A percentile compares a stretch with the other conserved stretches of the same genome.
Evolutionary conservation across 2,113 vertebrate genomes (phyloP).

Genomic region (Corydoras maculifer): DNA sequence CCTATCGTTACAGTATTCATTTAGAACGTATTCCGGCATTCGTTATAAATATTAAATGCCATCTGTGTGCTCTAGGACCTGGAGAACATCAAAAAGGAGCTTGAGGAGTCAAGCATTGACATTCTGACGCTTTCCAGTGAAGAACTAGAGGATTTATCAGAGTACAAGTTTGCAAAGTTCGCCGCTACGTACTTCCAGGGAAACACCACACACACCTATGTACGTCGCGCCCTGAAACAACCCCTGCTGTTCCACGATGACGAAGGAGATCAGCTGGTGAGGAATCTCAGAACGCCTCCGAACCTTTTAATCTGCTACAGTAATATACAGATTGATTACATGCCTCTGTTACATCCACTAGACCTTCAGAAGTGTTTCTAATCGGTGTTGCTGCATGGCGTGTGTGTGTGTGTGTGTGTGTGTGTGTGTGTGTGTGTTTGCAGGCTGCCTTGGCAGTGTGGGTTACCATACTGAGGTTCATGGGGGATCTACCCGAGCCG

Average conservation of each 20-base stretch:
- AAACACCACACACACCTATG: conserved; percentile 79
- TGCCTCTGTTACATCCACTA: too few species aligned
- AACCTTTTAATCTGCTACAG: too few species aligned
- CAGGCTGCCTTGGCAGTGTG: conserved; percentile 93
- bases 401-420: too few species aligned
- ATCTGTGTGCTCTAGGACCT: conserved; percentile 71
- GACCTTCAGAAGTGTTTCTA: too few species aligned
- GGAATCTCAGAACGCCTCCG: conserved; percentile 22
- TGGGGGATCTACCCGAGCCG: conserved; percentile 96
- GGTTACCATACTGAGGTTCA: conserved; percentile 94
- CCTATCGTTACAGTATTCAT: too few species aligned
- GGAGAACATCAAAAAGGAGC: conserved; percentile 68
- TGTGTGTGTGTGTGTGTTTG: not conserved
- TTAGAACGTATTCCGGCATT: too few species aligned
- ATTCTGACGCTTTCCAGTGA: conserved; percentile 86
- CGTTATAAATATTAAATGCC: too few species aligned
- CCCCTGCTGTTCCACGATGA: conserved; percentile 92
- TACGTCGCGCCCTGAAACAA: conserved; percentile 87
- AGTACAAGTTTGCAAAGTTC: conserved; percentile 95
- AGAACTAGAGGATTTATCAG: conserved; percentile 88
- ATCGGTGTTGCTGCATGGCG: not conserved
- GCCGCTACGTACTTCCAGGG: conserved; percentile 96
- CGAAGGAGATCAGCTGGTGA: conserved; percentile 93
- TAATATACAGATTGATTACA: too few species aligned
- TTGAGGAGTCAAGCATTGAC: conserved; percentile 82